A percentile compares a stretch with the other conserved stretches of the same genome.
Conservation (phyloP, 2,113 vertebrate species). For the Sinosuthora webbiana region DNA sequence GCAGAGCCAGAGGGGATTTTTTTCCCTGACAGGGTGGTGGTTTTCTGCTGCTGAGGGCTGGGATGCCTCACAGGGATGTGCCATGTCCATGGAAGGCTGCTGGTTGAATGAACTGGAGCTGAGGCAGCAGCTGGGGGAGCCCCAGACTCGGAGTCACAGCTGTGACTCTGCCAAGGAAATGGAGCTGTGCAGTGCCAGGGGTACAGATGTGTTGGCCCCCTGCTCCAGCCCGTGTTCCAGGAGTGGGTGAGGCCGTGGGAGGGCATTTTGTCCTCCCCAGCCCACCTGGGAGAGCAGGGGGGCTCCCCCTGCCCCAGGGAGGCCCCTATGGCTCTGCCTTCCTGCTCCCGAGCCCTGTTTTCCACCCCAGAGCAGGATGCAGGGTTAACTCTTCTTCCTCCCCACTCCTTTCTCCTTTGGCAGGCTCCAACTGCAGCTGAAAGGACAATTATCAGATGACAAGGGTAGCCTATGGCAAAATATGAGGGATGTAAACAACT, state of each 20-base stretch:
- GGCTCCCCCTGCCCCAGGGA: not conserved
- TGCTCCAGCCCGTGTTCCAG: fast-evolving
- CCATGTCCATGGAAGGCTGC: not conserved
- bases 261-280: not conserved
- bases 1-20: not conserved
- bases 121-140: not conserved
- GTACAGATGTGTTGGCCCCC: not conserved
- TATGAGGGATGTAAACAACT: not conserved
- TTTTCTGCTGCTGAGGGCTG: not conserved
- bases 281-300: not conserved
- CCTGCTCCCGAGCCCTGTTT: not conserved
- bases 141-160: fast-evolving
- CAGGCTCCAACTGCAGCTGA: not conserved
- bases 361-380: not conserved
- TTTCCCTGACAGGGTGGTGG: too few relatives aligned
- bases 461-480: not conserved
- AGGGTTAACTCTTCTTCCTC: not conserved
- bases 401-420: not conserved
- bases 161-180: not conserved
- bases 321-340: not conserved
- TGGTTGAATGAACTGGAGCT: not conserved
- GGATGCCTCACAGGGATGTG: not conserved
- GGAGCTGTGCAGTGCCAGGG: not conserved
- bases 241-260: fast-evolving
- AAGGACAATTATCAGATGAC: not conserved